These are phyloP conservation scores for Galago senegalensis DNA, from an alignment of 2,797 vertebrate genomes.

Conservation along the genomic window DNA sequence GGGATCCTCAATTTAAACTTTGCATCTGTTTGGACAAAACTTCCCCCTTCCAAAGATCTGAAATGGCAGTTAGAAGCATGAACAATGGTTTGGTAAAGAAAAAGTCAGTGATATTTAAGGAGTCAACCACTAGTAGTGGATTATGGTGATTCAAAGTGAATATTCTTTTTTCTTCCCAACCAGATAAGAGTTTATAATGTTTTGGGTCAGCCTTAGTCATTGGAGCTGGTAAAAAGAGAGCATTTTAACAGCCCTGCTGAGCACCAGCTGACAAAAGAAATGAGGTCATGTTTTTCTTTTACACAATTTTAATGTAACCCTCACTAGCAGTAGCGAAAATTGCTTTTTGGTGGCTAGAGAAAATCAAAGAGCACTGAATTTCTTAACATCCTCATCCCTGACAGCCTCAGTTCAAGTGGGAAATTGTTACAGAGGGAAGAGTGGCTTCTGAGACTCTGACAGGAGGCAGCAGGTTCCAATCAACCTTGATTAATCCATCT, in stretches of 20 bases:
- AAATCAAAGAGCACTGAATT: slow-evolving; percentile 85
- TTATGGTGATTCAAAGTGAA: slow-evolving; percentile 6
- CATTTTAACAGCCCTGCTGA: slow-evolving; percentile 10
- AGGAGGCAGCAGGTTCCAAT: slow-evolving; percentile 88
- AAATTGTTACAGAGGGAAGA: slow-evolving; percentile 90
- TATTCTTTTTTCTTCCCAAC: neutral
- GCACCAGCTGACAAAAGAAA: slow-evolving; percentile 73
- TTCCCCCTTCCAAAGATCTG: slow-evolving; percentile 11
- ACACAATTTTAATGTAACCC: slow-evolving; percentile 79
- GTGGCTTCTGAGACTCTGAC: slow-evolving; percentile 87
- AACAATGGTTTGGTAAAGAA: slow-evolving; percentile 47
- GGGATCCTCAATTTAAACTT: slow-evolving; percentile 42
- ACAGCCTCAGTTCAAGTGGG: slow-evolving; percentile 88
- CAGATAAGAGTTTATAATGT: slow-evolving; percentile 56
- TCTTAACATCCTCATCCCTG: slow-evolving; percentile 88
- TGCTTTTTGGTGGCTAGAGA: slow-evolving; percentile 80
- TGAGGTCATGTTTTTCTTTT: slow-evolving; percentile 77
- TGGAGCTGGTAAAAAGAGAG: slow-evolving; percentile 43
- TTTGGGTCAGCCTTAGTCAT: slow-evolving; percentile 60
- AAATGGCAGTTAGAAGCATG: slow-evolving; percentile 53
- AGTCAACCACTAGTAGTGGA: neutral
- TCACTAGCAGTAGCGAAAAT: slow-evolving; percentile 87
- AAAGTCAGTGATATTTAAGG: slow-evolving; percentile 48
- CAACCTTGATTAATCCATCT: slow-evolving; percentile 92
- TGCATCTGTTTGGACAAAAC: slow-evolving; percentile 19